Base-by-base conservation (phyloP, 2,888 invertebrate species). In the Plebejus anna region DNA sequence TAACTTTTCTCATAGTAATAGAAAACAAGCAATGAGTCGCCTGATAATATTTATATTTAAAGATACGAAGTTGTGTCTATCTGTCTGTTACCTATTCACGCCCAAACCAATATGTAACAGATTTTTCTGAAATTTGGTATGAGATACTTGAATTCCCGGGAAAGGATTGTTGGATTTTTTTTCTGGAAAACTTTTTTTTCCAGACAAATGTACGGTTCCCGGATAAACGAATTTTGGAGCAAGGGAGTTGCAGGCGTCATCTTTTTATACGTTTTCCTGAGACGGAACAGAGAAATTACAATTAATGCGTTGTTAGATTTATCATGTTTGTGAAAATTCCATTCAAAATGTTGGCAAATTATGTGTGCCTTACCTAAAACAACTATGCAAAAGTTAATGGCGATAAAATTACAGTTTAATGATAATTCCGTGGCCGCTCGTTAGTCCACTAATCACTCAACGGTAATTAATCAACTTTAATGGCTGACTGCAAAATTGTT, bases 321-420 rank as follows among this genome's bases (percentile, higher is more conserved):
- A 55, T 55, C 16, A 55, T 16, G 16, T 28, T 36, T 66, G 13
- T 13, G 4, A 66, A 66, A 59, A 22, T n/a, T 13, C 32, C 66
- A 66, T 66, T 13, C 13, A 36, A 66, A 61, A 36, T 66, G 4
- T 16, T 66, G 13, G 66, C 32, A 66, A 66, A 66, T 32, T 66
- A 42, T 72, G n/a, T 47, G 42, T 28, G 72, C 42, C 16, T 47
- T 22, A 47, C 72, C 72, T 72, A 72, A 47, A 72, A 47, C 47
- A 47, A 42, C 72, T 47, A 66, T 36, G 32, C 16, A 66, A 66
- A 66, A 66, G 66, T 66, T 66, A 73, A 73, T 73, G 73, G 73
- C 73, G 73, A 73, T 73, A 73, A 73, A 73, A 73, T 73, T 47
- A 51, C 73, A 51, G 51, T 73, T 51, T 73, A 73, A 73, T 73